phyloP scores from a whole-genome alignment of 2,888 invertebrate genomes.

The Cylloceria caligata region DNA sequence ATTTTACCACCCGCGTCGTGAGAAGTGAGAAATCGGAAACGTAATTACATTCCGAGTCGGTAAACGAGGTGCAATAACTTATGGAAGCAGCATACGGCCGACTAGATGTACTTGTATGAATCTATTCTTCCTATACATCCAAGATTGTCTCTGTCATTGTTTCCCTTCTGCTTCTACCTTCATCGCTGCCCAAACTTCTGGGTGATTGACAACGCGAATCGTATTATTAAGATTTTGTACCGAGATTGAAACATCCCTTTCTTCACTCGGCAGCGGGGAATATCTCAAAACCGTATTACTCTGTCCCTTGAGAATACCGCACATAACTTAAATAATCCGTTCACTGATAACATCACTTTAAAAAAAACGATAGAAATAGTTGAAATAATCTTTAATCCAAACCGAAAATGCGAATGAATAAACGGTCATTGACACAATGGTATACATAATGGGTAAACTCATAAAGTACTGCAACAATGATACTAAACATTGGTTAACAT shows the following conservation, averaged over 20 bases:
- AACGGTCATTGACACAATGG: too few species aligned
- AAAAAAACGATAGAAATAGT: too few species aligned
- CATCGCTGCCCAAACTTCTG: background rate
- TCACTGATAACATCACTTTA: too few species aligned
- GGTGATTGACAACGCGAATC: conserved; percentile 24
- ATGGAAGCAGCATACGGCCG: conserved; percentile 18
- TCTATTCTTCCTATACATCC: background rate
- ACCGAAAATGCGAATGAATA: background rate
- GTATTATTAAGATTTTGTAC: conserved; percentile 53
- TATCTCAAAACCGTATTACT: background rate
- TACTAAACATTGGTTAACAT: too few species aligned
- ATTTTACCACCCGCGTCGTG: conserved; percentile 23
- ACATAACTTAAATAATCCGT: background rate
- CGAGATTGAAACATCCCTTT: conserved; percentile 19
- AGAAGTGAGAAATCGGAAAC: conserved; percentile 64
- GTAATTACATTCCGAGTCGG: conserved; percentile 65
- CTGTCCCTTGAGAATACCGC: background rate
- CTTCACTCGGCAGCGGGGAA: background rate
- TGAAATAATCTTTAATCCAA: background rate
- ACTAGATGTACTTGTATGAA: conserved; percentile 4
- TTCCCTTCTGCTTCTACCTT: background rate
- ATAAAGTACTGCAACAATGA: too few species aligned
- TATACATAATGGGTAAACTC: too few species aligned
- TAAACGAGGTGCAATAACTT: conserved; percentile 62
- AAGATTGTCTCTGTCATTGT: conserved; percentile 16